A percentile compares a stretch with the other conserved stretches of the same genome.
phyloP scores from a whole-genome alignment of 2,113 vertebrate species.

The Brachyistius frenatus region DNA sequence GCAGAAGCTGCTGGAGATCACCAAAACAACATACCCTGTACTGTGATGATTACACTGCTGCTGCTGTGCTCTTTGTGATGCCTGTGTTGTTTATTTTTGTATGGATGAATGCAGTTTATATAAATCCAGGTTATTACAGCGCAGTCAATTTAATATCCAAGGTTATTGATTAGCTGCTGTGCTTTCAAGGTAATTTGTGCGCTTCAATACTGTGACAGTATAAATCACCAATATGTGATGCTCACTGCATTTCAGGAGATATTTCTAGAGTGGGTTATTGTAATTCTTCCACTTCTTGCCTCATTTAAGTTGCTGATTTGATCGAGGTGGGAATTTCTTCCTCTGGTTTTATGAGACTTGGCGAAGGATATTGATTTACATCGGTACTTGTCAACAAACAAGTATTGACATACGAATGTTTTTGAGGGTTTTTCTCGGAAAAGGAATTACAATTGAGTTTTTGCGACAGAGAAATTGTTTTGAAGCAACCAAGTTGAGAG shows the following conservation, averaged over 20 bases:
- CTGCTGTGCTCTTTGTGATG: background rate
- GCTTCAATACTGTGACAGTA: background rate
- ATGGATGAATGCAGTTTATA: background rate
- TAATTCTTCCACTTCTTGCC: background rate
- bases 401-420: background rate
- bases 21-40: conserved; percentile 89
- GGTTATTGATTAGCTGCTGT: background rate
- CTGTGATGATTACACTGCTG: conserved; percentile 6
- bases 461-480: too few species aligned
- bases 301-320: conserved; percentile 12
- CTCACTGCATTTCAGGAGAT: too few species aligned
- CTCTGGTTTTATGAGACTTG: background rate
- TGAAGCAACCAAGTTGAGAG: background rate
- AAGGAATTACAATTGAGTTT: background rate
- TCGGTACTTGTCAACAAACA: background rate
- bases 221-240: background rate
- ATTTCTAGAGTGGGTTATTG: too few species aligned
- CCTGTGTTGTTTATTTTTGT: background rate
- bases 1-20: conserved; percentile 90
- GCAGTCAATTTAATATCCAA: background rate
- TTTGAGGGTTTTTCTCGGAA: background rate
- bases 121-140: too few species aligned
- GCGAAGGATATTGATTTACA: background rate
- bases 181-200: conserved; percentile 18
- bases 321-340: background rate